Conservation (phyloP, 2,113 vertebrate genomes). For the Theropithecus gelada region DNA sequence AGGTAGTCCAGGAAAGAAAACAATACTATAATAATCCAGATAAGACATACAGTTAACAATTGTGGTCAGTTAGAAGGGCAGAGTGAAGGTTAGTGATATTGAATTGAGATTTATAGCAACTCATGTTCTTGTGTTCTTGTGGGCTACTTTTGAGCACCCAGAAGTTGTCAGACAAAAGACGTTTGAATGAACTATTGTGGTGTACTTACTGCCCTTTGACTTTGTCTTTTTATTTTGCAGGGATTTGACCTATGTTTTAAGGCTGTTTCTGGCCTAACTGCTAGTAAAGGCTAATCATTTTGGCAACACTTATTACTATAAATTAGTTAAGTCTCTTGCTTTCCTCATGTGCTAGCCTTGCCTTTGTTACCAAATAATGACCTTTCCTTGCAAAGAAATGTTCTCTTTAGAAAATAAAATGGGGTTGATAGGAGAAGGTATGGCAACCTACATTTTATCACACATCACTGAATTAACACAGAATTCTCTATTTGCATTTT, state of each 20-base stretch:
- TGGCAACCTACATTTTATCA: neutral
- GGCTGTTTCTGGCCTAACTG: neutral
- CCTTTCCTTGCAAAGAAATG: conserved; percentile 28
- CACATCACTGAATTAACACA: neutral
- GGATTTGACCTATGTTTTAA: neutral
- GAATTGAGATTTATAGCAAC: neutral
- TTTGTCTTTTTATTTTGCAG: neutral
- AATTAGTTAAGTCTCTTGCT: conserved; percentile 12
- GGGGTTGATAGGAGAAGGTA: neutral
- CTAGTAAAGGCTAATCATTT: neutral
- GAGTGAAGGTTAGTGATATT: neutral
- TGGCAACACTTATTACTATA: neutral
- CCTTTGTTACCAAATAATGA: conserved; percentile 36
- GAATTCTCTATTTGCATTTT: neutral
- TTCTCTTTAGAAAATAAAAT: conserved; percentile 41
- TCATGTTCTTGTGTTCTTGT: neutral
- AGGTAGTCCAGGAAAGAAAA: neutral
- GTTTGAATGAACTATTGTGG: neutral
- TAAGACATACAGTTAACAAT: neutral
- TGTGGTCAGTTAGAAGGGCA: neutral
- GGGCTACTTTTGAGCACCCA: neutral
- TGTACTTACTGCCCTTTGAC: neutral
- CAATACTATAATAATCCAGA: neutral
- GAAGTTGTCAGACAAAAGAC: neutral
- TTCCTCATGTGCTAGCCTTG: neutral